Percentiles rank a stretch among this genome's conserved stretches.
These are phyloP conservation scores for Galbula dea DNA, from an alignment of 2,113 vertebrate species.

Conservation along the genomic window DNA sequence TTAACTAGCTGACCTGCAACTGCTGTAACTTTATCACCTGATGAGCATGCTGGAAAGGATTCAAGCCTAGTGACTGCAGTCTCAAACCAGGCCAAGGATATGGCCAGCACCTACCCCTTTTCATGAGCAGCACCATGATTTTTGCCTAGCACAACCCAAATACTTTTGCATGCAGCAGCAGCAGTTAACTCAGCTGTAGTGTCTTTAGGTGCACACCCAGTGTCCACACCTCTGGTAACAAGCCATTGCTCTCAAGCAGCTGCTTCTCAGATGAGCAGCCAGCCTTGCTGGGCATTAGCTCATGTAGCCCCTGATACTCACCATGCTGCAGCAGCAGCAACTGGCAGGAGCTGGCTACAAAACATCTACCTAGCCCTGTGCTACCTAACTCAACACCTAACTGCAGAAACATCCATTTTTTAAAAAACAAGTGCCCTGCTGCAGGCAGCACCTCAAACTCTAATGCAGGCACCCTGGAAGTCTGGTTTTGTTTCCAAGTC, in stretches of 20 bases:
- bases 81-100: neutral
- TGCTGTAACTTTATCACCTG: neutral
- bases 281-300: accelerated
- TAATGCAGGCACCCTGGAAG: neutral
- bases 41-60: neutral
- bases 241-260: neutral
- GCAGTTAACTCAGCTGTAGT: accelerated
- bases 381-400: neutral
- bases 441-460: neutral
- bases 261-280: neutral
- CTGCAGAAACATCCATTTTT: neutral
- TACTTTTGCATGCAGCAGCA: neutral
- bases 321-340: neutral
- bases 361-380: accelerated
- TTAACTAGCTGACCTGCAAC: neutral
- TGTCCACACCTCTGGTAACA: accelerated
- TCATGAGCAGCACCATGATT: neutral
- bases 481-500: neutral
- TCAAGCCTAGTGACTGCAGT: accelerated
- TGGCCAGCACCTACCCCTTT: neutral
- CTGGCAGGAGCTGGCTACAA: neutral
- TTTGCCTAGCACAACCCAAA: neutral
- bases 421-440: neutral
- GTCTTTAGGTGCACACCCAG: accelerated
- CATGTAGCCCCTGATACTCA: neutral